Evolutionary conservation across 92 coral and sea anemone species (phyloP), one percentile per base, ranked within the genome.

Genomic region (Chrysogorgia sp.): DNA sequence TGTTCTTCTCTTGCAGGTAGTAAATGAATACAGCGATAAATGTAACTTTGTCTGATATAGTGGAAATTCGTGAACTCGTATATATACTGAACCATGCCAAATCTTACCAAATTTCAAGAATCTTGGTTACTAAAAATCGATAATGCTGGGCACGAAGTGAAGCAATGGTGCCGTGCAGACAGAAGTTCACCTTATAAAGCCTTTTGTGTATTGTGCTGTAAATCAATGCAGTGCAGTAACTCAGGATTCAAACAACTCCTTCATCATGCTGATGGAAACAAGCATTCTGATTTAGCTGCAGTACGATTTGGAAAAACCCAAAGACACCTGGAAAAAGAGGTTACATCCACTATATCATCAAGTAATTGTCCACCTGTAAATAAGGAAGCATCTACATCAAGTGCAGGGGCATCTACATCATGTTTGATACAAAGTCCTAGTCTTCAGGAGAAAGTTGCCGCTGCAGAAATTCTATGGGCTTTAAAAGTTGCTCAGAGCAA

Each of bases 191-290:
- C 49, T 40, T 23, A 80, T 76, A 80, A 57, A 75, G 82, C 85
- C 35, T 79, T 22, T 29, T 85, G 82, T 52, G 79, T 63, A 30
- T 86, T 81, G 40, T 86, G 86, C 77, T 0, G 66, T 35, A 80
- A 81, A 74, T 52, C 67, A 8, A 62, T 81, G 30, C 58, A 67
- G 26, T 52, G 58, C 76, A 62, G 69, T 28, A 81, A 74, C 41
- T 81, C 86, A 8, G 89, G 86, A 29, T 45, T 85, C 58, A n/a
- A 78, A n/a, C 88, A 85, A 71, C 63, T 79, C 29, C 84, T 68
- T 52, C 81, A 78, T 47, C 85, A 83, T 83, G 87, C 87, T 58
- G 70, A 76, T 65, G 83, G 79, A 28, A 76, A 66, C 64, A 66
- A 56, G 63, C 83, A 83, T 59, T 75, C 50, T 65, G 29, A 40